Evolutionary conservation across 2,888 invertebrate genomes (phyloP).

Genomic region (Bimastos eiseni): DNA sequence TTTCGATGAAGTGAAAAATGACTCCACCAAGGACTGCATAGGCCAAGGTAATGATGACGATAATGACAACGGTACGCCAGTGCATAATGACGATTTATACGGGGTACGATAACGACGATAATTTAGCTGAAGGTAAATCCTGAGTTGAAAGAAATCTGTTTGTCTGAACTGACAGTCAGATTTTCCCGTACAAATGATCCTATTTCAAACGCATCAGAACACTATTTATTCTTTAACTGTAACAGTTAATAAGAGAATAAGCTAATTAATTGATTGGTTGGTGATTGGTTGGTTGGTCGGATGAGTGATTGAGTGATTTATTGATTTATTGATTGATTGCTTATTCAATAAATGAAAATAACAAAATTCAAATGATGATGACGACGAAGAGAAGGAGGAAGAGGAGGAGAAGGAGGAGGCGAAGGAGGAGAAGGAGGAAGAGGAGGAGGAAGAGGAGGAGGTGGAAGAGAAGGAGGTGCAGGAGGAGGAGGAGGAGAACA

Average conservation of each 20-base stretch:
- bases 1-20: constrained; percentile 32
- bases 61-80: constrained; percentile 7
- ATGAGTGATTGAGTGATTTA: neutral
- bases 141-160: neutral
- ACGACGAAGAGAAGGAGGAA: too few relatives aligned
- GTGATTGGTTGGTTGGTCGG: neutral
- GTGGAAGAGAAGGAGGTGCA: too few relatives aligned
- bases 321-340: too few relatives aligned
- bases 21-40: constrained; percentile 31
- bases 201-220: neutral
- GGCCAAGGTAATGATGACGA: neutral
- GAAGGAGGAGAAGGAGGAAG: too few relatives aligned
- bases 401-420: too few relatives aligned
- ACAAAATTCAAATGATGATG: too few relatives aligned
- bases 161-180: neutral
- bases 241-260: neutral
- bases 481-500: neutral
- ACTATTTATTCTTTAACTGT: too few relatives aligned
- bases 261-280: neutral
- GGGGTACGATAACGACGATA: neutral
- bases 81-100: constrained; percentile 14
- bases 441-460: too few relatives aligned
- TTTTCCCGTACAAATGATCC: neutral
- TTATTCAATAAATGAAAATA: too few relatives aligned
- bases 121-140: neutral